Evolutionary conservation across 2,888 invertebrate species (phyloP), one percentile per base, ranked within the genome.

Genomic region (Furcula furcula): DNA sequence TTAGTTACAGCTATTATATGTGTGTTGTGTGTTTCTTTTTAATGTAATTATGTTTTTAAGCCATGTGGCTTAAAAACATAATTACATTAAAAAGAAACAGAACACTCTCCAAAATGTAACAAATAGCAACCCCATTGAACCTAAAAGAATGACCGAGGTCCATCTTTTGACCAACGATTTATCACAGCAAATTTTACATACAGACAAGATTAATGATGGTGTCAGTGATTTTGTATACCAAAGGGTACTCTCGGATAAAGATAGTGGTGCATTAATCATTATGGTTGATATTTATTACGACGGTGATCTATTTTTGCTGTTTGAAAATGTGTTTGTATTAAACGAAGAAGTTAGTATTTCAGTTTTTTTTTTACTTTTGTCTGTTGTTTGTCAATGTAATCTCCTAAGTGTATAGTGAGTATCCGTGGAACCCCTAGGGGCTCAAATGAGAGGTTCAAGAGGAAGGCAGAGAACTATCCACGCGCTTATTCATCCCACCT

Each of bases 151-250:
- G 56, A 52, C 40, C 52, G 55, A 48, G 48, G 48, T 58, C 55
- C 55, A 55, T 46, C 52, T 54, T 65, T 74, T 73, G 78, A 77
- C 79, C 77, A 61, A 65, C 76, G 70, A 77, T 77, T 76, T 78
- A 77, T 79, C 78, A 76, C 72, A 49, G 57, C 73, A 78, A 81
- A 81, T 80, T 82, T 72, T 81, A 78, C 77, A 66, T 68, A 77
- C 68, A 60, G 62, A 54, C 40, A 42, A 80, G 82, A 82, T 82
- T 82, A 80, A 82, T 80, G 81, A 68, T 56, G 40, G 52, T 66
- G 72, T 65, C 68, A 62, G 67, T 65, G 64, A 60, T 63, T 44
- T 55, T 62, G 69, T 64, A 65, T 59, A 54, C 46, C 54, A 57
- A 51, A 40, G 38, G 54, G 50, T 50, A 60, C 28, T 38, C 36